Conservation (phyloP, 2,797 vertebrate species). For the Tragelaphus eurycerus region DNA sequence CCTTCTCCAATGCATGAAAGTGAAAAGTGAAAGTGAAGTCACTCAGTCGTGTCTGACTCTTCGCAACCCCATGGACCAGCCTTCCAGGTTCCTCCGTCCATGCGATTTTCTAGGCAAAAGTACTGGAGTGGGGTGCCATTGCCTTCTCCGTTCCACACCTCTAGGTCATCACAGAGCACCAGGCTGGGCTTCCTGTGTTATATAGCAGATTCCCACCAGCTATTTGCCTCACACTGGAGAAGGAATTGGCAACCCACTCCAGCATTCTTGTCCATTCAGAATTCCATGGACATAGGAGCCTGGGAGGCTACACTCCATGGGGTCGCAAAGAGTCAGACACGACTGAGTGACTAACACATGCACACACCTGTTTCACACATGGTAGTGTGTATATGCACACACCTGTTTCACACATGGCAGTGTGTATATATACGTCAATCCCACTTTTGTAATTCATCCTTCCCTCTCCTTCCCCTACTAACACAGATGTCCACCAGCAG, state of each 20-base stretch:
- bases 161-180: neutral
- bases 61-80: too few relatives aligned
- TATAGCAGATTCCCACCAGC: neutral
- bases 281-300: neutral
- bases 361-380: neutral
- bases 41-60: too few relatives aligned
- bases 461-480: neutral
- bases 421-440: neutral
- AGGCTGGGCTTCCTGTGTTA: neutral
- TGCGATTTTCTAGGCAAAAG: too few relatives aligned
- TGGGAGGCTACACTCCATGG: neutral
- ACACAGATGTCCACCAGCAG: neutral
- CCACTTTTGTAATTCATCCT: neutral
- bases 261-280: neutral
- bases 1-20: too few relatives aligned
- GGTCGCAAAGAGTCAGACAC: fast-evolving
- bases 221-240: neutral
- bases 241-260: neutral
- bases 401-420: neutral
- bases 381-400: neutral
- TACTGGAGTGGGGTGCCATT: too few relatives aligned
- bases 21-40: too few relatives aligned
- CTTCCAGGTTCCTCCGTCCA: too few relatives aligned
- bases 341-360: neutral
- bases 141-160: neutral